These are phyloP conservation scores for Amazona guildingii DNA, from an alignment of 2,113 vertebrate genomes.

Conservation along the genomic window DNA sequence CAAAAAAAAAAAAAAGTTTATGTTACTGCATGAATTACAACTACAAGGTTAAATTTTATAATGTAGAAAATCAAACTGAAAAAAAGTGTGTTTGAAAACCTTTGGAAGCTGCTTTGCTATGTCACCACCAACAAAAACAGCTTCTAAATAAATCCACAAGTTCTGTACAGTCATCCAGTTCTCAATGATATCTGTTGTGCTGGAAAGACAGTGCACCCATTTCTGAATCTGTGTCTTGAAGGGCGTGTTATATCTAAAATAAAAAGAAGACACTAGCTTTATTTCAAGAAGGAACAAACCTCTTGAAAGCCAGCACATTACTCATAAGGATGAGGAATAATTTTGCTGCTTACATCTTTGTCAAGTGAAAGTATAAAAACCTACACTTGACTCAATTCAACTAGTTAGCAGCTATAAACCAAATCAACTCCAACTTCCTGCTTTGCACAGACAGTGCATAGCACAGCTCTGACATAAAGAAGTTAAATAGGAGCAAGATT, in stretches of 20 bases:
- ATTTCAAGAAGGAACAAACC: not conserved
- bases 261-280: not conserved
- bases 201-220: slow-evolving; percentile 94
- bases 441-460: not conserved
- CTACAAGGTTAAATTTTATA: not conserved
- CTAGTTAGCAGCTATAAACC: not conserved
- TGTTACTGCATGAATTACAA: not conserved
- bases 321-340: not conserved
- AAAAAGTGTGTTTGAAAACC: slow-evolving; percentile 70
- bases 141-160: slow-evolving; percentile 96
- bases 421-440: not conserved
- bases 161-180: slow-evolving; percentile 98
- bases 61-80: not conserved
- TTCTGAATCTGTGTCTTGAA: slow-evolving; percentile 97
- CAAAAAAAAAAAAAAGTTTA: not conserved
- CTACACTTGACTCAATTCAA: not conserved
- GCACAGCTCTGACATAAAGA: not conserved
- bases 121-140: slow-evolving; percentile 94
- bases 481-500: not conserved
- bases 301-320: not conserved
- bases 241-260: slow-evolving; percentile 88
- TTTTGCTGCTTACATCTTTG: not conserved
- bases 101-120: slow-evolving; percentile 97
- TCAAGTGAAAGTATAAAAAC: not conserved
- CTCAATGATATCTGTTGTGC: slow-evolving; percentile 90